Conservation (phyloP, 2,797 vertebrate species). For the Sorex maritimensis region DNA sequence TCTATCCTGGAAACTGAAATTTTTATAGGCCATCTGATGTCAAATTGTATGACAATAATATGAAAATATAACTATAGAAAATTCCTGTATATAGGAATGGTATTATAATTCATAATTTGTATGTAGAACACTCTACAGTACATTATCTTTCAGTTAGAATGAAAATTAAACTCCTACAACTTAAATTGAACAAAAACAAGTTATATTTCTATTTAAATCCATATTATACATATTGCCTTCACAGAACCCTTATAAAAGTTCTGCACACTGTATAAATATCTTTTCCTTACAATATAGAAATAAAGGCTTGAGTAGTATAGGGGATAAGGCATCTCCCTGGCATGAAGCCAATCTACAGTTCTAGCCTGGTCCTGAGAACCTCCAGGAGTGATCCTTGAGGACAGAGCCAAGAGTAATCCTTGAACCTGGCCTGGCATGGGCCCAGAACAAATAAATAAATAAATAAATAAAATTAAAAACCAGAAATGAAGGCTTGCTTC, state of each 20-base stretch:
- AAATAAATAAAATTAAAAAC: too few species aligned
- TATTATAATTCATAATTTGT: neutral
- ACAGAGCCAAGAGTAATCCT: too few species aligned
- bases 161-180: neutral
- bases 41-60: slow-evolving; percentile 25
- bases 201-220: too few species aligned
- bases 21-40: neutral
- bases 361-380: too few species aligned
- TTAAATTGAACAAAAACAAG: slow-evolving; percentile 18
- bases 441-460: too few species aligned
- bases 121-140: neutral
- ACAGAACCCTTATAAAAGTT: neutral
- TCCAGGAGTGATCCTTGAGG: too few species aligned
- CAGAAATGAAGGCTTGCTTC: neutral
- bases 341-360: too few species aligned
- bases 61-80: neutral
- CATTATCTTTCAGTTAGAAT: slow-evolving; percentile 18
- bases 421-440: too few species aligned
- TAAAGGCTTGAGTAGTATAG: neutral
- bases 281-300: neutral
- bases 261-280: slow-evolving; percentile 14
- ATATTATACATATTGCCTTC: neutral
- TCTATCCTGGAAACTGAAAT: too few species aligned
- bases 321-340: too few species aligned
- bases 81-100: neutral